phyloP scores from a whole-genome alignment of 2,113 vertebrate species.

The Aphelocoma coerulescens region DNA sequence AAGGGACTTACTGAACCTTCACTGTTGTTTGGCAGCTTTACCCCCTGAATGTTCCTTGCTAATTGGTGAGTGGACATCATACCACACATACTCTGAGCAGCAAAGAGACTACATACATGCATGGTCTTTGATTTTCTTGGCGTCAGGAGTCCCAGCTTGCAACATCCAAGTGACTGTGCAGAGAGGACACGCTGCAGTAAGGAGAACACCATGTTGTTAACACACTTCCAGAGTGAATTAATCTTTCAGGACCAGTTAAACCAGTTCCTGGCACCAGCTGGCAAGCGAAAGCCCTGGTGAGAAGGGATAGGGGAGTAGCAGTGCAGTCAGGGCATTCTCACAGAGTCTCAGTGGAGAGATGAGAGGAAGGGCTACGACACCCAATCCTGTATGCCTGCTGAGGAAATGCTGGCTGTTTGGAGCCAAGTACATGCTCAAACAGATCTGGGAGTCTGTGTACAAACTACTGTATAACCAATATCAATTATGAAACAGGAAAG shows the following conservation, averaged over 20 bases:
- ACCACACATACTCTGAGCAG: not conserved
- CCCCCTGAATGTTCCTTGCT: not conserved
- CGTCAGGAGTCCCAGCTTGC: not conserved
- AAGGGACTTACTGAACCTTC: not conserved
- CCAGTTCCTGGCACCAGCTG: not conserved
- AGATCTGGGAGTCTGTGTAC: not conserved
- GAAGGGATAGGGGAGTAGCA: not conserved
- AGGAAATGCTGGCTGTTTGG: not conserved
- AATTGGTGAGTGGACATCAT: not conserved
- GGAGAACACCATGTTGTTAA: not conserved
- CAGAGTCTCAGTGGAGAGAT: not conserved
- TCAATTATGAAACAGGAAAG: not conserved
- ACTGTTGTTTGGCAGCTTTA: not conserved
- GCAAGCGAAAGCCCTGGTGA: not conserved
- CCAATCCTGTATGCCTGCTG: not conserved
- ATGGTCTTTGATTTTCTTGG: not conserved
- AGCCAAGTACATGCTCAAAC: not conserved
- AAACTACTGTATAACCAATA: not conserved
- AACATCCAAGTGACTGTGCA: not conserved
- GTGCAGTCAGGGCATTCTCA: not conserved
- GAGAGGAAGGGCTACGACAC: not conserved
- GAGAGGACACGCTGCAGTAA: not conserved
- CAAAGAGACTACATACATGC: not conserved
- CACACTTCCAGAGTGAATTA: not conserved
- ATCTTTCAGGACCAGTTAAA: conserved; percentile 31